Base-by-base conservation (phyloP, 2,113 vertebrate genomes). In the Pitta sordida region DNA sequence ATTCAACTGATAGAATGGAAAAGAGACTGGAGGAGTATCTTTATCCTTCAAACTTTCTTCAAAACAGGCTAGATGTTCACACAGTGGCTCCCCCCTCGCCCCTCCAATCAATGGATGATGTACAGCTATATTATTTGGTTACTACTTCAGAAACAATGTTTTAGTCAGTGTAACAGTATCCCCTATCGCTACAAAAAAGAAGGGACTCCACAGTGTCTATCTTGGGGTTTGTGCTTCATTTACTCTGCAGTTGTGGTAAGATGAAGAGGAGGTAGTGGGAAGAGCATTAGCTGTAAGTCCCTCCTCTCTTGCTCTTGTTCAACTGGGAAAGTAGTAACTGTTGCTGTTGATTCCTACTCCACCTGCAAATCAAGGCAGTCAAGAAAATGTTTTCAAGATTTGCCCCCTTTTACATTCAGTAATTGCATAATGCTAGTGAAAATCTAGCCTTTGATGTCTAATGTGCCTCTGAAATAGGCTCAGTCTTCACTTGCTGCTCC, bases 291-390 rank as follows among this genome's bases (percentile, higher is more conserved):
- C 71, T 63, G 49, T 91, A 80, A 88, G 88, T 78, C 71, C 44
- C 36, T 80, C 14, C 64, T 59, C 16, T 67, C 48, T 63, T 84
- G 22, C 41, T 88, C 64, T 69, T 86, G 37, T 53, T 36, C 60
- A 86, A 11, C 76, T 75, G 69, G 79, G 81, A 63, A 96, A 67
- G 56, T 86, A 94, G 46, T 88, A 70, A 74, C 58, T 74, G 44
- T 63, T 88, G 60, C 51, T 91, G 85, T 41, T 93, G 69, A 86
- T 91, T 93, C 51, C 60, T 88, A 14, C 73, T 70, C 68, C 83
- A 83, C 48, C 73, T 81, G 92, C 64, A 93, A 94, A 86, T 83
- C 86, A 78, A 94, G 59, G 30, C 58, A 88, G 59, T 53, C 71
- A 83, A 62, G 21, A 43, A 48, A 82, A 83, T 63, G 12, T 74